Evolutionary conservation across 2,113 vertebrate species (phyloP).

Genomic region (Rattus rattus): DNA sequence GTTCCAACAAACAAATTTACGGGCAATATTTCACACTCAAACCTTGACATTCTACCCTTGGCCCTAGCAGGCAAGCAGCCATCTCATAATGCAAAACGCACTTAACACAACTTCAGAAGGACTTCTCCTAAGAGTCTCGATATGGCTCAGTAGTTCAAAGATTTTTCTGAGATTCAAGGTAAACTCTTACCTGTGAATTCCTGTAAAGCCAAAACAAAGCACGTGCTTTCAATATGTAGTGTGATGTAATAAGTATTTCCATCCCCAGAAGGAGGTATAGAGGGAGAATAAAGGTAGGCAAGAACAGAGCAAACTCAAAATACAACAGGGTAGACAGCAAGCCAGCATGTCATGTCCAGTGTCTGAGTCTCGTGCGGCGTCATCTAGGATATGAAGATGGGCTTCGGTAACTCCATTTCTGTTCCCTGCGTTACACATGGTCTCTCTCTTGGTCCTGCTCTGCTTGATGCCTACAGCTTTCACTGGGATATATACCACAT

Average conservation of each 20-base stretch:
- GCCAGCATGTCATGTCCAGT: background rate
- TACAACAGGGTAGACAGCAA: background rate
- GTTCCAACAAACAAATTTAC: background rate
- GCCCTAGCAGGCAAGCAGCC: background rate
- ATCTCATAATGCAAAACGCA: background rate
- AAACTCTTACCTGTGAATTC: background rate
- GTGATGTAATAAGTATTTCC: background rate
- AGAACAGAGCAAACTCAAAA: background rate
- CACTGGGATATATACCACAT: background rate
- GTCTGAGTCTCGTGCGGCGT: background rate
- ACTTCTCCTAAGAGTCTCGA: background rate
- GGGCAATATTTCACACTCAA: background rate
- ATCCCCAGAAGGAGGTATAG: background rate
- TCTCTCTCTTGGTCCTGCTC: background rate
- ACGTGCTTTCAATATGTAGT: background rate
- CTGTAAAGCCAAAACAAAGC: background rate
- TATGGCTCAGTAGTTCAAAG: background rate
- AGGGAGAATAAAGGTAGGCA: background rate
- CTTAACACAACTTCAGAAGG: background rate
- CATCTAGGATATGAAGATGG: background rate
- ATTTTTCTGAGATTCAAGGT: background rate
- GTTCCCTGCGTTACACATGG: background rate
- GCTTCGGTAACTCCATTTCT: background rate
- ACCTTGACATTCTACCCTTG: background rate
- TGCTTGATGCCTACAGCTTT: background rate